Evolutionary conservation across 2,888 invertebrate genomes (phyloP).

Genomic region (Mantis religiosa): DNA sequence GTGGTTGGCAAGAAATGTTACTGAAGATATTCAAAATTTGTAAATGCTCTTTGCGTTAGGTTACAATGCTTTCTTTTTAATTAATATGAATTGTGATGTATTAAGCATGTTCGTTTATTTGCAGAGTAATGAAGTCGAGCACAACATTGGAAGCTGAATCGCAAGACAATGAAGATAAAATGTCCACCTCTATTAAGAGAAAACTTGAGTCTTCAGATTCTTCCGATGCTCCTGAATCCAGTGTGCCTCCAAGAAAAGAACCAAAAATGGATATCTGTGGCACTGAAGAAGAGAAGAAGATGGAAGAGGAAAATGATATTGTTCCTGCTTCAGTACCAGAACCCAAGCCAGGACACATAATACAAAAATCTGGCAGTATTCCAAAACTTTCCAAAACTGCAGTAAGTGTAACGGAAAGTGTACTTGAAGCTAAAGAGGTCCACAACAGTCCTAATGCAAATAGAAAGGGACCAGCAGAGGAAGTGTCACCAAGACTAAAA

Average conservation of each 20-base stretch:
- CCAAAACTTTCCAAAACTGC: background rate
- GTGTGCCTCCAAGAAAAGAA: background rate
- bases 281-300: background rate
- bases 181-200: background rate
- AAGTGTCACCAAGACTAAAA: background rate
- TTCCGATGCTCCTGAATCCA: background rate
- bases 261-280: background rate
- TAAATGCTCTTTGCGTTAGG: background rate
- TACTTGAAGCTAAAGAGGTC: background rate
- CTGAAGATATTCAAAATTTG: too few relatives aligned
- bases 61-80: background rate
- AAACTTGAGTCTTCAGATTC: background rate
- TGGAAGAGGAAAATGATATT: background rate
- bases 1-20: too few relatives aligned
- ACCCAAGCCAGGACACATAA: background rate
- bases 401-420: background rate
- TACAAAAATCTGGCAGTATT: background rate
- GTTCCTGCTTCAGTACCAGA: background rate
- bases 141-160: background rate
- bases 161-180: background rate
- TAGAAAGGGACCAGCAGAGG: background rate
- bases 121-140: background rate
- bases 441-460: background rate
- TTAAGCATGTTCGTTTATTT: background rate
- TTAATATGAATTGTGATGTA: background rate